Base-by-base conservation (phyloP, 1,140 invertebrate genomes). In the Apis mellifera region DNA sequence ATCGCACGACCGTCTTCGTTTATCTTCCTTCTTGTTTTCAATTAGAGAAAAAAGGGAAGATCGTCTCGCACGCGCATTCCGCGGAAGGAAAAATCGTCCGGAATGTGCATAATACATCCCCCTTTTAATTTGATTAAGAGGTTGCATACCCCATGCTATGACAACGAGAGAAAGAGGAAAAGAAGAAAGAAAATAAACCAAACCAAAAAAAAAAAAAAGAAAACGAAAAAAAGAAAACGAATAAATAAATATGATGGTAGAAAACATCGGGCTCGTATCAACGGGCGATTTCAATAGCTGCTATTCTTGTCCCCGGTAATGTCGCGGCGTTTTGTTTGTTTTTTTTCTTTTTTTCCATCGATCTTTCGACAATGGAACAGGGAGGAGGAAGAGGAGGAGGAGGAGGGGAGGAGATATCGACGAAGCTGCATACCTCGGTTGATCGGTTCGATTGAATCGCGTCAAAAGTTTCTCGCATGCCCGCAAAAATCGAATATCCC, bases 361-460 rank as follows among this genome's bases (percentile, higher is more conserved):
- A 55, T 74, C 52, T 48, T 50, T 26, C 60, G 52, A 74, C 78
- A 74, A 80, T 74, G 21, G 78, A 50, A 65, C 60, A 23, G 42
- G 48, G 71, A 54, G 32, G 32, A 42, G 32, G 32, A 42, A 32
- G 26, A n/a, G 42, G 70, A 52, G 32, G n/a, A n/a, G n/a, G n/a
- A n/a, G 32, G 26, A 4, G 2, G 32, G 4, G 32, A 26, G 26
- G 17, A 17, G 62, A 76, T 52, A 75, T 64, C 50, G 59, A n/a
- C 17, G 59, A 1, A 15, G 50, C 60, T 52, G 50, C 50, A 65
- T 65, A 65, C 7, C 50, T 73, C 65, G 59, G 70, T 64, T 55
- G 70, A 74, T 80, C 70, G 78, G 62, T 75, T 81, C 72, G n/a
- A 42, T 13, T 66, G 79, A 76, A 82, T 69, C 64, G 54, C 54